These are phyloP conservation scores for Hydrozoanthus tunicans DNA, from an alignment of 64 coral and sea anemone genomes.

Conservation along the genomic window DNA sequence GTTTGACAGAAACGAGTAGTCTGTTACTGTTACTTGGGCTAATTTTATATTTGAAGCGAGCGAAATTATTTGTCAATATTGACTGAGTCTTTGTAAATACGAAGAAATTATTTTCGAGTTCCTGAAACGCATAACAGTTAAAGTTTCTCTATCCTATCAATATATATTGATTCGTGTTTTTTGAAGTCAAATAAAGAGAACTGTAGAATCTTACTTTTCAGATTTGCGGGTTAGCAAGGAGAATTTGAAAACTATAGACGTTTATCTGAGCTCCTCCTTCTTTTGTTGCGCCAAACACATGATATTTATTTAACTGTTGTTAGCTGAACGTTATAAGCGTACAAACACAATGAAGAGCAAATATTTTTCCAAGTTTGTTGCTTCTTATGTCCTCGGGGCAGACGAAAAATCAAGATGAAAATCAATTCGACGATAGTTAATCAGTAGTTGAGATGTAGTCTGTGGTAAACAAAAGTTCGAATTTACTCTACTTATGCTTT, in stretches of 20 bases:
- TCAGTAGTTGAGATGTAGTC: conserved; percentile 55
- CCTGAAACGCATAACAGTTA: neutral
- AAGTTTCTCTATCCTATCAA: conserved; percentile 17
- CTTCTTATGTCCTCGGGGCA: neutral
- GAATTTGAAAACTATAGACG: conserved; percentile 52
- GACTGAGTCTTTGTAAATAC: conserved; percentile 10
- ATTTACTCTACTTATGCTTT: conserved; percentile 82
- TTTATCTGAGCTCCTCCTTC: conserved; percentile 57
- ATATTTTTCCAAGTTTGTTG: conserved; percentile 38
- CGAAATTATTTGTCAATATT: conserved; percentile 52
- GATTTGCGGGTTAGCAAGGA: conserved; percentile 1
- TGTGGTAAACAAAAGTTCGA: conserved; percentile 77
- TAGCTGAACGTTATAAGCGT: conserved; percentile 17
- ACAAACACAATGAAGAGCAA: conserved; percentile 40
- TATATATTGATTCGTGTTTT: conserved; percentile 16
- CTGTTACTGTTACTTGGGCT: neutral
- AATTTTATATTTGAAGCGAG: conserved; percentile 4
- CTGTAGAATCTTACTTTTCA: conserved; percentile 18
- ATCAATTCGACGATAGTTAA: conserved; percentile 60
- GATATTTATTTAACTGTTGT: conserved; percentile 63
- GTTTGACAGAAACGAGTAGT: neutral
- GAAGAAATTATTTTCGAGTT: conserved; percentile 25
- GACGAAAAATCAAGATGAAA: conserved; percentile 53
- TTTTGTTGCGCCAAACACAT: conserved; percentile 53
- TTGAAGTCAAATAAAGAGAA: neutral